These are phyloP conservation scores for Amaurobius ferox DNA, from an alignment of 2,888 invertebrate genomes.

Conservation along the genomic window DNA sequence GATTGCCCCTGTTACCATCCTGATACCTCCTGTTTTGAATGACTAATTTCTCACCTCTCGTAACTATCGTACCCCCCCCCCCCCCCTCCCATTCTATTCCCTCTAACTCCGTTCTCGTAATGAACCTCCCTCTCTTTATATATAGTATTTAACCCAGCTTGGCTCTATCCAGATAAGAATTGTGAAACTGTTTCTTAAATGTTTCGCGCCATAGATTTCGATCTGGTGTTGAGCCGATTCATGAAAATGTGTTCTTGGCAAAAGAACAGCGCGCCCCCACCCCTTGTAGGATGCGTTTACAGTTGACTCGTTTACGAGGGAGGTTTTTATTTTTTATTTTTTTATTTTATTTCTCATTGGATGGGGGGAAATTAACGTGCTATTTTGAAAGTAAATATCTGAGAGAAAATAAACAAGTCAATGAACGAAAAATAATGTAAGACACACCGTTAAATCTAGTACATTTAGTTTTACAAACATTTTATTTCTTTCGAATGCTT, in stretches of 20 bases:
- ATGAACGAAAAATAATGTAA: too few species aligned
- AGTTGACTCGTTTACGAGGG: background rate
- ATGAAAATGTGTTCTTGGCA: slow-evolving; percentile 44
- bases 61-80: slow-evolving; percentile 30
- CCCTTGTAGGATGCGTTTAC: background rate
- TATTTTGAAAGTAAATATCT: too few species aligned
- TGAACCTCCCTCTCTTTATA: background rate
- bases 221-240: slow-evolving; percentile 51
- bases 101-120: slow-evolving; percentile 14
- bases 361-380: too few species aligned
- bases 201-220: slow-evolving; percentile 68
- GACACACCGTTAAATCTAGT: too few species aligned
- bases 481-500: too few species aligned
- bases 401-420: too few species aligned
- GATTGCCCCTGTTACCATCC: slow-evolving; percentile 6
- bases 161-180: slow-evolving; percentile 47
- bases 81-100: slow-evolving; percentile 19
- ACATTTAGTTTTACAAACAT: too few species aligned
- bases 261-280: slow-evolving; percentile 23
- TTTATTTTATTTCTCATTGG: too few species aligned
- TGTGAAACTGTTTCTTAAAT: slow-evolving; percentile 37
- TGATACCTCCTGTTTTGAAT: slow-evolving; percentile 41
- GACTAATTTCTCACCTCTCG: slow-evolving; percentile 59
- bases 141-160: slow-evolving; percentile 67
- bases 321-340: background rate